Conservation (phyloP, 2,113 vertebrate species). For the Mustelus asterias region DNA sequence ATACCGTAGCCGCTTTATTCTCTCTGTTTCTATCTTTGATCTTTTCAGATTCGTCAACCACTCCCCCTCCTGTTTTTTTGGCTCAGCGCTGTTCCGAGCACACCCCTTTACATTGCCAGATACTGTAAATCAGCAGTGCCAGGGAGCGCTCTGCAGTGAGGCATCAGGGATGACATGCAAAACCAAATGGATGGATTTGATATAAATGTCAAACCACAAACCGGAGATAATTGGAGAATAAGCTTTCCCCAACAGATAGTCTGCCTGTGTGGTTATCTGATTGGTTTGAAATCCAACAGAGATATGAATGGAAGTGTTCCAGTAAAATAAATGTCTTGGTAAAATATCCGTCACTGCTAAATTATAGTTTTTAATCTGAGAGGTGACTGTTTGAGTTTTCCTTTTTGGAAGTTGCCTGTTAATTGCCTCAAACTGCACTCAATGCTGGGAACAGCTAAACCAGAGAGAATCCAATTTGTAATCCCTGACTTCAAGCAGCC, state of each 20-base stretch:
- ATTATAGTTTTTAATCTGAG: background rate
- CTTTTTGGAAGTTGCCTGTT: background rate
- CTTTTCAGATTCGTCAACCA: background rate
- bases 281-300: background rate
- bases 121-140: background rate
- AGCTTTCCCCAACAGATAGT: background rate
- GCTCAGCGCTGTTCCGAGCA: no score
- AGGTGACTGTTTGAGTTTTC: background rate
- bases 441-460: background rate
- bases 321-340: background rate
- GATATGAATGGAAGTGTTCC: background rate
- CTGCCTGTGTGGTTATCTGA: background rate
- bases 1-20: no score
- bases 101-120: background rate
- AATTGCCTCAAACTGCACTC: background rate
- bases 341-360: background rate
- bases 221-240: background rate
- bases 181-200: slow-evolving; percentile 3
- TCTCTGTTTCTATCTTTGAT: background rate
- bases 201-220: background rate
- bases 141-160: background rate
- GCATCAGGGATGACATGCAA: no score
- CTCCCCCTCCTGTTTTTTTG: background rate
- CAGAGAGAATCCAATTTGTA: background rate
- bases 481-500: background rate